These are phyloP conservation scores for Carassius auratus DNA, from an alignment of 2,113 vertebrate genomes.

Conservation along the genomic window DNA sequence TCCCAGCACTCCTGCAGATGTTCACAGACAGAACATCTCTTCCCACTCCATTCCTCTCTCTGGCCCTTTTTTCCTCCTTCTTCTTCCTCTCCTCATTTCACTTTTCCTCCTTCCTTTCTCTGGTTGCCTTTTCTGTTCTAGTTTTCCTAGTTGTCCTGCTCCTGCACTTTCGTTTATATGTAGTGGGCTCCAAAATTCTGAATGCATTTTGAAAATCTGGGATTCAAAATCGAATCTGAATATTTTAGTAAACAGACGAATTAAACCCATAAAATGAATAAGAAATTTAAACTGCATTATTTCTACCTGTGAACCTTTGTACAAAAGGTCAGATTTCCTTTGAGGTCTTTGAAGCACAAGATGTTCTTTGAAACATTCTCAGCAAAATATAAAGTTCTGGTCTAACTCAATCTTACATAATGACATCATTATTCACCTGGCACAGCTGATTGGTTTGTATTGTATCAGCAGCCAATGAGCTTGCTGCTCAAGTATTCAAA, in stretches of 20 bases:
- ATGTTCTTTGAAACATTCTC: neutral
- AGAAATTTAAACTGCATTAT: neutral
- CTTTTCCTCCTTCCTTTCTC: neutral
- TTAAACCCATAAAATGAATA: neutral
- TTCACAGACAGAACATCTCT: conserved; percentile 26
- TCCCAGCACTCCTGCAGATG: conserved; percentile 47
- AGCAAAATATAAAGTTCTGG: neutral
- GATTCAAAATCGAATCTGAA: neutral
- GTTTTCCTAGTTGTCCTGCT: neutral
- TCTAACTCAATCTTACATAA: too few species aligned
- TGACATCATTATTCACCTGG: too few species aligned
- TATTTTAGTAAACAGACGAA: neutral
- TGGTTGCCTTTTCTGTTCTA: neutral
- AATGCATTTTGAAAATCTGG: neutral
- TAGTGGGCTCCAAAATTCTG: neutral
- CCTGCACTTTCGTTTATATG: neutral
- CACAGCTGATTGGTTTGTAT: too few species aligned
- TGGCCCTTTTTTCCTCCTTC: neutral
- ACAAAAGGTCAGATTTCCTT: neutral
- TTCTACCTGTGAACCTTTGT: neutral
- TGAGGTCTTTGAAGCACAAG: neutral
- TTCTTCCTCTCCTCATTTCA: neutral
- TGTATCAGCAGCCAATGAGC: too few species aligned
- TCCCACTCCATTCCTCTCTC: conserved; percentile 15
- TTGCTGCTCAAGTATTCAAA: too few species aligned